These are phyloP conservation scores for Prionailurus viverrinus DNA, from an alignment of 2,113 vertebrate species.

Conservation along the genomic window DNA sequence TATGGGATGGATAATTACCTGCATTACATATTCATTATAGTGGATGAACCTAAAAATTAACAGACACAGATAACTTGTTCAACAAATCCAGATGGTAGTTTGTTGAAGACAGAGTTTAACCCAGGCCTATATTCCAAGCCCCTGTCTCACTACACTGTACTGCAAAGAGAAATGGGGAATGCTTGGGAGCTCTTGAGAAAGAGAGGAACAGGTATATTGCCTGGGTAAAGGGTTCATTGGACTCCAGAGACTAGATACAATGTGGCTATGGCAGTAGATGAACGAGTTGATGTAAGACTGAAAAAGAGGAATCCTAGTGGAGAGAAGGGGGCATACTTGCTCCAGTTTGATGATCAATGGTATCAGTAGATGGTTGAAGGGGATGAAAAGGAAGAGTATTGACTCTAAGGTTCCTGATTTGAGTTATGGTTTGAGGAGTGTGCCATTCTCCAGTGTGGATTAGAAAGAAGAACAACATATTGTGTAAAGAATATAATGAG, in stretches of 20 bases:
- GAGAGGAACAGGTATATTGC: accelerated
- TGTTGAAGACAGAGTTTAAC: not conserved
- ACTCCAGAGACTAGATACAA: not conserved
- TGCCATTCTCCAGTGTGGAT: not conserved
- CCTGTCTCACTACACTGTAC: not conserved
- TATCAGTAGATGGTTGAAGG: not conserved
- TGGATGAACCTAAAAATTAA: not conserved
- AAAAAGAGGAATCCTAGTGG: not conserved
- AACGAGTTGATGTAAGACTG: not conserved
- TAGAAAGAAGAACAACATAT: not conserved
- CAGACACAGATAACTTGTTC: not conserved
- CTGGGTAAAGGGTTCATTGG: not conserved
- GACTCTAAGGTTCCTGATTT: not conserved
- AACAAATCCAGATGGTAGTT: not conserved
- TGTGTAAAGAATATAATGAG: not conserved
- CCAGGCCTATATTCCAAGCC: not conserved
- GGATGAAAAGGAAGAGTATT: not conserved
- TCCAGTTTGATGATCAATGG: not conserved
- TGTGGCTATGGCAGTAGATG: not conserved
- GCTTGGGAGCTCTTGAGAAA: not conserved
- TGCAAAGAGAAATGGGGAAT: not conserved
- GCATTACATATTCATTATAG: not conserved
- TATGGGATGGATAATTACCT: not conserved
- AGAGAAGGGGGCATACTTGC: not conserved
- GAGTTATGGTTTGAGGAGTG: not conserved